These are phyloP conservation scores for Micrasema minimum DNA, from an alignment of 1,140 invertebrate genomes.

Conservation along the genomic window DNA sequence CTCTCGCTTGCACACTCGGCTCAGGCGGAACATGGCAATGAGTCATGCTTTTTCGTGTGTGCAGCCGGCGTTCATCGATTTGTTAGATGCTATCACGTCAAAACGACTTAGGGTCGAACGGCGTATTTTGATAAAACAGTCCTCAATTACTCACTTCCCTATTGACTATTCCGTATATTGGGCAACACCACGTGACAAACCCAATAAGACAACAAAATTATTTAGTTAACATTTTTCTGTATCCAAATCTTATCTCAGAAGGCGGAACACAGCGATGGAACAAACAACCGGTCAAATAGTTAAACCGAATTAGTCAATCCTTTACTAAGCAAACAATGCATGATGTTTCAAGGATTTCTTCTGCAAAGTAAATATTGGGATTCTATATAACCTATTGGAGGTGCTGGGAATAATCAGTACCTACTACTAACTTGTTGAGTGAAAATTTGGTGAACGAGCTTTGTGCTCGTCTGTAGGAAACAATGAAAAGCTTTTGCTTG, in stretches of 20 bases:
- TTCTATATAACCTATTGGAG: conserved; percentile 40
- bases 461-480: not conserved
- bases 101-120: too few species aligned
- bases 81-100: too few species aligned
- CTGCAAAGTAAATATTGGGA: conserved; percentile 44
- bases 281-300: not conserved
- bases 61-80: too few species aligned
- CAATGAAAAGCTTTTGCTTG: conserved; percentile 39
- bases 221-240: conserved; percentile 1
- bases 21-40: too few species aligned
- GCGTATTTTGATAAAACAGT: not conserved
- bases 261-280: not conserved
- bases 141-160: conserved; percentile 1
- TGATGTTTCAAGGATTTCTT: conserved; percentile 49
- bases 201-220: not conserved
- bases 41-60: too few species aligned
- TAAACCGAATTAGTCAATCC: conserved; percentile 50
- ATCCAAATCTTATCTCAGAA: not conserved
- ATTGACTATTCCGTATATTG: conserved; percentile 9
- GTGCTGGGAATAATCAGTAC: conserved; percentile 5
- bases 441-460: conserved; percentile 3
- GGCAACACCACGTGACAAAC: not conserved
- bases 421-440: too few species aligned
- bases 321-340: conserved; percentile 38
- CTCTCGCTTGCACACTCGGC: too few species aligned